Evolutionary conservation across 2,888 invertebrate species (phyloP).

Genomic region (Nebria salina): DNA sequence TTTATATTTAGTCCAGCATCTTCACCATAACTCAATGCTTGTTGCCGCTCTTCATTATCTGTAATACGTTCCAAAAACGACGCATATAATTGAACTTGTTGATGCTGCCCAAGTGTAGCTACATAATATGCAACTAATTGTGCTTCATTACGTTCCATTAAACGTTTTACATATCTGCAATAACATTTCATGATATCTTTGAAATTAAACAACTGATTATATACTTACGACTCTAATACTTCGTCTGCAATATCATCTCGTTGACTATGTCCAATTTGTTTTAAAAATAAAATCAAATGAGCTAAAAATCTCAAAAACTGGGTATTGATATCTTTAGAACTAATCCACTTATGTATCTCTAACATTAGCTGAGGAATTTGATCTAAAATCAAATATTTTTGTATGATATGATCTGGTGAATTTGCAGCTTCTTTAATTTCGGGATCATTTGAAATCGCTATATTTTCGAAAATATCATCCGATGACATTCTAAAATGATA

Average conservation of each 20-base stretch:
- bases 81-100: constrained; percentile 71
- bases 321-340: constrained; percentile 63
- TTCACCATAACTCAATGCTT: constrained; percentile 76
- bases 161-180: constrained; percentile 70
- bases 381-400: constrained; percentile 86
- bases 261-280: constrained; percentile 78
- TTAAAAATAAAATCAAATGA: constrained; percentile 84
- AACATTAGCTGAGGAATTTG: constrained; percentile 79
- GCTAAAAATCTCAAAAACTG: constrained; percentile 83
- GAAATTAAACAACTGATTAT: not conserved
- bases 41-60: constrained; percentile 71
- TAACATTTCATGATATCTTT: constrained; percentile 5
- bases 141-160: constrained; percentile 79
- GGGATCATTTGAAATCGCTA: constrained; percentile 70
- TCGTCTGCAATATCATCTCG: constrained; percentile 77
- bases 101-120: constrained; percentile 75
- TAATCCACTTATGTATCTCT: constrained; percentile 74
- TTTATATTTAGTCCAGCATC: constrained; percentile 84
- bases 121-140: constrained; percentile 87
- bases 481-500: constrained; percentile 68
- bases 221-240: constrained; percentile 75
- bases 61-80: constrained; percentile 74
- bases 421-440: constrained; percentile 68
- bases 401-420: constrained; percentile 78
- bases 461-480: constrained; percentile 74